Base-by-base conservation (phyloP, 2,888 invertebrate genomes). In the Theodoxus fluviatilis region DNA sequence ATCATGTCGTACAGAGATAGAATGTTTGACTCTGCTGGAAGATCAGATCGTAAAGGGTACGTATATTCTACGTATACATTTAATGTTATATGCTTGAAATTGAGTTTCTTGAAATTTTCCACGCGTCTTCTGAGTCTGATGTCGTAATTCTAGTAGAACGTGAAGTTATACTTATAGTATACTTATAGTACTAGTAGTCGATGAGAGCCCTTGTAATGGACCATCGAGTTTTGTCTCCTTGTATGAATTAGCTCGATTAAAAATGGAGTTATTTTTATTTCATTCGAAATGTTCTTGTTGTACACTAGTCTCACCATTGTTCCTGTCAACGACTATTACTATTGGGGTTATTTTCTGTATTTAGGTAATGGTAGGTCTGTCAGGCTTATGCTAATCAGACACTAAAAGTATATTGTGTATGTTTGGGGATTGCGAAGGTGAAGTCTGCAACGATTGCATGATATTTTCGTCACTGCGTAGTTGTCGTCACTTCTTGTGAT, bases 1-100 rank as follows among this genome's bases (percentile, higher is more conserved):
- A 76, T 49, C 25, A 82, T 81, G 80, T 82, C 82, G 37, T 79
- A 77, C 78, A 81, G 80, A 77, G 83, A 81, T 61, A 75, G 83
- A 78, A 77, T 76, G 75, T 78, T 79, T 38, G 79, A 78, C 74
- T 78, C 79, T 7, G 73, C 79, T 18, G 80, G 83, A n/a, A 68
- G 83, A 73, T 79, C 81, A 43, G 81, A 82, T 55, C 76, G 83
- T 68, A 79, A 79, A 77, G 76, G 76, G 78, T 79, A 71, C 70
- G 74, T 73, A 65, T 68, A 67, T 57, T 38, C 22, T 63, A 9
- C 28, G 40, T 40, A 15, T 65, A 6, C 22, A 28, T 55, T 7
- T 31, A 28, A 31, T 43, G 33, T 22, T 25, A n/a, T 22, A n/a
- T 22, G 1, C 31, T 25, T 57, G 15, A 31, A 33, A 25, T 22